Evolutionary conservation across 2,888 invertebrate genomes (phyloP).

Genomic region (Rhopalosiphum nymphaeae): DNA sequence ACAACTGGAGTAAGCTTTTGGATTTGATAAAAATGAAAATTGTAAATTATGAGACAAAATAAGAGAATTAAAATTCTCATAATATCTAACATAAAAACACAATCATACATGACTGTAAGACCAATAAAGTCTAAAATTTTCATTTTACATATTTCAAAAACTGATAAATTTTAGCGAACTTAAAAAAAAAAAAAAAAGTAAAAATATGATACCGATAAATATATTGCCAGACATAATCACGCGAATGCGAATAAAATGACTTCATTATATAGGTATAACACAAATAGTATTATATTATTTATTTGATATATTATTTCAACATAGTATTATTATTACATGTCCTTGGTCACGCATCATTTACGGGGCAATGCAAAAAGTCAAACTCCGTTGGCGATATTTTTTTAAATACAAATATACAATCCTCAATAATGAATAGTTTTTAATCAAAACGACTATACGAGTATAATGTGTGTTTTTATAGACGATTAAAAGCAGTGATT

Average conservation of each 20-base stretch:
- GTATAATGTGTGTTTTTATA: not conserved
- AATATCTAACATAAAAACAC: no score
- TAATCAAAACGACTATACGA: not conserved
- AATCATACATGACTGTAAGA: no score
- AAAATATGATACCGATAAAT: not conserved
- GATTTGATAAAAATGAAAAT: no score
- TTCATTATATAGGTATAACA: not conserved
- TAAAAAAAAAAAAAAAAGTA: no score
- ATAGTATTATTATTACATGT: not conserved
- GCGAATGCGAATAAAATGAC: not conserved
- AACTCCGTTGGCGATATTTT: not conserved
- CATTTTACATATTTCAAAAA: no score
- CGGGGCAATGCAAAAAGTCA: not conserved
- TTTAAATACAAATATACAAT: not conserved
- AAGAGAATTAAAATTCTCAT: no score
- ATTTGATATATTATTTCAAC: not conserved
- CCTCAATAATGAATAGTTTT: not conserved
- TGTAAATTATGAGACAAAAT: no score
- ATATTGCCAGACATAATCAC: not conserved
- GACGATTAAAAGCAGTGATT: not conserved
- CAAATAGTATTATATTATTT: not conserved
- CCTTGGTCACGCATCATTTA: not conserved
- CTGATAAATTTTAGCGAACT: no score
- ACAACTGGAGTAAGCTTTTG: no score
- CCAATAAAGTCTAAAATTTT: no score